These are phyloP conservation scores for Caerostris darwini DNA, from an alignment of 1,140 invertebrate species.

Conservation along the genomic window DNA sequence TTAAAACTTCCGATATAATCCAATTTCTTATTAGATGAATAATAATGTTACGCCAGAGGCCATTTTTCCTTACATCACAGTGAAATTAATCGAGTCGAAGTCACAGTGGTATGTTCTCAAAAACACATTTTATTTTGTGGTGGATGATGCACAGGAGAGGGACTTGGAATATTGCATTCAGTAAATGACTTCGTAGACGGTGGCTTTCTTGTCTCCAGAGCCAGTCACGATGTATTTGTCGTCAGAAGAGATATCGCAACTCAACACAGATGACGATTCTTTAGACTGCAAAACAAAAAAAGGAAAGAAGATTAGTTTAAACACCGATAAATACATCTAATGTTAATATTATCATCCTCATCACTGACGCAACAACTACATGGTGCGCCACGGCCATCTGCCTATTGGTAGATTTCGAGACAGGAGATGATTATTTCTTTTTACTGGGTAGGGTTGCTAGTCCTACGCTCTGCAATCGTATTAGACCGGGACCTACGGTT, in stretches of 20 bases:
- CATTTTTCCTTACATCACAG: not conserved
- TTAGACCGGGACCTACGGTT: too few species aligned
- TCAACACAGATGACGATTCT: conserved; percentile 98
- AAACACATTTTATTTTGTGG: not conserved
- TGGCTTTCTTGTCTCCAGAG: conserved; percentile 99
- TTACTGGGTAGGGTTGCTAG: too few species aligned
- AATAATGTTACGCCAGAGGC: too few species aligned
- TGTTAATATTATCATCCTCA: too few species aligned
- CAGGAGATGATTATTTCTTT: too few species aligned
- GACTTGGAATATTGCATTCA: conserved; percentile 81
- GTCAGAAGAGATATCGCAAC: conserved; percentile 99
- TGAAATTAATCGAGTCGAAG: not conserved
- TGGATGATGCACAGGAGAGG: conserved; percentile 28
- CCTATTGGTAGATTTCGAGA: too few species aligned
- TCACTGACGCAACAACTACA: too few species aligned
- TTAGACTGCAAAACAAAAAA: conserved; percentile 90
- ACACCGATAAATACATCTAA: too few species aligned
- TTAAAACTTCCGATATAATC: too few species aligned
- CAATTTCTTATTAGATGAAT: too few species aligned
- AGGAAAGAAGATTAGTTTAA: not conserved
- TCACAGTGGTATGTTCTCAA: not conserved
- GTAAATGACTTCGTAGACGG: conserved; percentile 99
- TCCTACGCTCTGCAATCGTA: too few species aligned
- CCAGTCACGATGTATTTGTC: conserved; percentile 99
- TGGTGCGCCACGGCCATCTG: too few species aligned